Conservation (phyloP, 92 coral and sea anemone genomes). For the Porites rus region DNA sequence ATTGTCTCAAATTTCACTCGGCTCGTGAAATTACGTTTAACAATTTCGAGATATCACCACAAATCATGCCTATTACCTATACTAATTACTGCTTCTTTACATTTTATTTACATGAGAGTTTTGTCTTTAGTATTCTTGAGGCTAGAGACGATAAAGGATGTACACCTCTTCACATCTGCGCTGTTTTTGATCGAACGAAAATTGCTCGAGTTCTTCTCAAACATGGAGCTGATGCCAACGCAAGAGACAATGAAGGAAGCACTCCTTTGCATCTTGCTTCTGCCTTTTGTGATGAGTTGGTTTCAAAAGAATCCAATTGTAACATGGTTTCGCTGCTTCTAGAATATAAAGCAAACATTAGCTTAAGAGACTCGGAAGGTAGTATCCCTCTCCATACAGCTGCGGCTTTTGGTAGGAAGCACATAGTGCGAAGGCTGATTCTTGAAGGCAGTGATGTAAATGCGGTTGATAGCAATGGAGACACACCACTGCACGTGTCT, state of each 20-base stretch:
- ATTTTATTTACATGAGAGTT: neutral
- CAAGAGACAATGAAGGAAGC: conserved; percentile 1
- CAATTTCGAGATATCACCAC: too few relatives aligned
- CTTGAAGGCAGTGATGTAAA: conserved; percentile 1
- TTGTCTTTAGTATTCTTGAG: conserved; percentile 17
- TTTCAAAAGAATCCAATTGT: neutral
- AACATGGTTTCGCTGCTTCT: neutral
- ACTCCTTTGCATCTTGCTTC: conserved; percentile 19
- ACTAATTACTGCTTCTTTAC: neutral
- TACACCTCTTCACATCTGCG: neutral
- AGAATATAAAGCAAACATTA: neutral
- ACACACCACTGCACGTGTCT: too few relatives aligned
- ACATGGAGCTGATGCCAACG: conserved; percentile 26
- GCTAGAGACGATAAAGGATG: conserved; percentile 25
- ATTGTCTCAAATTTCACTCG: too few relatives aligned
- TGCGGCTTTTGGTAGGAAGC: neutral
- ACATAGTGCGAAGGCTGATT: conserved; percentile 1
- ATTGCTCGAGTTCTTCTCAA: neutral
- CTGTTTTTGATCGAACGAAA: conserved; percentile 3
- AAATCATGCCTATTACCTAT: too few relatives aligned
- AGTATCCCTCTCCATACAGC: too few relatives aligned
- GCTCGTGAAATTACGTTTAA: too few relatives aligned
- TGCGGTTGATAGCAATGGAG: neutral
- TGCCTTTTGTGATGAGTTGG: neutral
- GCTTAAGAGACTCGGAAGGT: neutral